A percentile compares a stretch with the other conserved stretches of the same genome.
phyloP scores from a whole-genome alignment of 2,797 vertebrate genomes.

The Toxotes lorentzi region DNA sequence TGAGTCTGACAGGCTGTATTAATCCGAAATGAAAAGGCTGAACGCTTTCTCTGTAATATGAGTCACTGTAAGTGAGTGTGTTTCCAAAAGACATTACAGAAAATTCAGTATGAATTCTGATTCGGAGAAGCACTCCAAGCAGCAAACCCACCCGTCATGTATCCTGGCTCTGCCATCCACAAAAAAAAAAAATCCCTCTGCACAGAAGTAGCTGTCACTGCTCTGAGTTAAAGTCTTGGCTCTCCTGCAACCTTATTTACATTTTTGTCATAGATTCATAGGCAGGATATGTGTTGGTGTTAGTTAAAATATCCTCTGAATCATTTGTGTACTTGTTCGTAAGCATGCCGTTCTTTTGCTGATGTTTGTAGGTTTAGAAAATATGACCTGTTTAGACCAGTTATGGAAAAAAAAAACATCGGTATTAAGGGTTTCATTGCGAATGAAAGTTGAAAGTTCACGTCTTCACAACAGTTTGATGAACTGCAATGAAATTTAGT shows the following conservation, averaged over 20 bases:
- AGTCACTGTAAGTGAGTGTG: neutral
- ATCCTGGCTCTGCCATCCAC: neutral
- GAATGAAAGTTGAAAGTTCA: no score
- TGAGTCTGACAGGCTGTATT: no score
- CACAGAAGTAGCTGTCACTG: neutral
- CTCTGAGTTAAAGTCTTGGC: no score
- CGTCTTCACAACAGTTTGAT: no score
- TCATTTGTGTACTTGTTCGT: neutral
- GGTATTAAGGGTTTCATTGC: neutral
- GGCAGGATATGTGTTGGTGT: neutral
- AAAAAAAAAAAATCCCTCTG: no score
- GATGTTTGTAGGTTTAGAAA: no score
- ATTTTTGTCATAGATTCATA: neutral
- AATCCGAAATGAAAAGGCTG: neutral
- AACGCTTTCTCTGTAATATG: slow-evolving; percentile 11
- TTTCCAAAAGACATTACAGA: neutral
- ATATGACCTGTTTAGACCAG: no score
- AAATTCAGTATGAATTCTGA: neutral
- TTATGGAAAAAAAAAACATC: no score
- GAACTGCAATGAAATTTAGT: no score
- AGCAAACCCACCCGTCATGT: neutral
- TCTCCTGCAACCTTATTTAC: neutral
- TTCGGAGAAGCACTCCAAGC: neutral
- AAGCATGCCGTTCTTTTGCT: neutral
- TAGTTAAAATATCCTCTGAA: neutral